These are phyloP conservation scores for Plagodis dolabraria DNA, from an alignment of 2,888 invertebrate species.

Conservation along the genomic window DNA sequence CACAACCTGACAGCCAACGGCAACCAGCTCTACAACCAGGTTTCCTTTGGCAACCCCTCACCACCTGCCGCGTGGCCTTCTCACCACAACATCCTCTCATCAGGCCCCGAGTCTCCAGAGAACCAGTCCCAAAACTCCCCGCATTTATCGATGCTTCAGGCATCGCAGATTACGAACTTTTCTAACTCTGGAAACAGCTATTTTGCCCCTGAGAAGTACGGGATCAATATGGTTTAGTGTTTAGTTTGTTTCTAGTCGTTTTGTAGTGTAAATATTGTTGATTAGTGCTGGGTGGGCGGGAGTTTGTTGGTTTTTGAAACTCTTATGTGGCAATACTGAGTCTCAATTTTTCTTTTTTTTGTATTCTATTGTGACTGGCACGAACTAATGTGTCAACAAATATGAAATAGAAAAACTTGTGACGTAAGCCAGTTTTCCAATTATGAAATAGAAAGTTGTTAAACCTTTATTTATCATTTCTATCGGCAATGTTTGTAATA, in stretches of 20 bases:
- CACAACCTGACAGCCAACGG: conserved; percentile 77
- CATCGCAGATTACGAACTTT: conserved; percentile 82
- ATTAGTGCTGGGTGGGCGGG: conserved; percentile 29
- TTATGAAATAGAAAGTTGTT: conserved; percentile 1
- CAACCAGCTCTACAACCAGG: conserved; percentile 81
- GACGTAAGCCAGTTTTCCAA: conserved; percentile 4
- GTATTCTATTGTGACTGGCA: neutral
- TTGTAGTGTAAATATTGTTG: conserved; percentile 31
- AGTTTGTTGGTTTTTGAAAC: conserved; percentile 35
- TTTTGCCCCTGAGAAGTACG: conserved; percentile 81
- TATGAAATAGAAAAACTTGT: conserved; percentile 4
- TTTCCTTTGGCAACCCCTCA: conserved; percentile 79
- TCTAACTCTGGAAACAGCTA: conserved; percentile 79
- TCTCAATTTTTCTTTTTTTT: neutral
- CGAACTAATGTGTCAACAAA: neutral
- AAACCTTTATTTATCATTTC: neutral
- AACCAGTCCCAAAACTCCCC: conserved; percentile 76
- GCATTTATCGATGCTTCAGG: conserved; percentile 79
- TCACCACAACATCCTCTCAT: conserved; percentile 77
- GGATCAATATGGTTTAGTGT: conserved; percentile 83
- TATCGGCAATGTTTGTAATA: too few relatives aligned
- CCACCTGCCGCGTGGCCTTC: conserved; percentile 77
- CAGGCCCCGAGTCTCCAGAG: conserved; percentile 77
- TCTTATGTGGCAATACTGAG: conserved; percentile 15
- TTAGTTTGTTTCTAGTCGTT: conserved; percentile 51